Percentiles rank a stretch among this genome's conserved stretches.
Evolutionary conservation across 2,888 invertebrate genomes (phyloP).

Genomic region (Melangyna quadrimaculata): DNA sequence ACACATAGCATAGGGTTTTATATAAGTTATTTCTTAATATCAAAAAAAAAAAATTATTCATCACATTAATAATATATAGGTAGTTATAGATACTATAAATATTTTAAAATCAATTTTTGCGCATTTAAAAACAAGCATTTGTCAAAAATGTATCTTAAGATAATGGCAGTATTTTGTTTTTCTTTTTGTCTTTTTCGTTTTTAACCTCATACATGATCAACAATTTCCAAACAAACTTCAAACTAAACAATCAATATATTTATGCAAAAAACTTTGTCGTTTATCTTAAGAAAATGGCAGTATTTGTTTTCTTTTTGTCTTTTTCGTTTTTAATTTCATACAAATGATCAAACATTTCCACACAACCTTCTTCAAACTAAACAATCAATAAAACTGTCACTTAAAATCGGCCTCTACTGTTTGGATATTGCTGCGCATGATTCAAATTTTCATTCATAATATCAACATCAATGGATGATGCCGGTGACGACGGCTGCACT

Average conservation of each 20-base stretch:
- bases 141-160: neutral
- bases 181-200: no score
- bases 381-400: neutral
- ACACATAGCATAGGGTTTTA: neutral
- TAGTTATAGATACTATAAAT: neutral
- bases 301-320: neutral
- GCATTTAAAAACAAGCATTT: neutral
- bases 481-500: slow-evolving; percentile 43
- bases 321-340: neutral
- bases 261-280: no score
- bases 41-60: slow-evolving; percentile 7
- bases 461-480: slow-evolving; percentile 52
- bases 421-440: slow-evolving; percentile 42
- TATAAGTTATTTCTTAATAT: neutral
- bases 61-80: slow-evolving; percentile 21
- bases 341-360: neutral
- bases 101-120: neutral
- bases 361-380: neutral
- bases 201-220: no score
- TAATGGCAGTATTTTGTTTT: slow-evolving; percentile 35
- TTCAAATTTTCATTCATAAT: slow-evolving; percentile 53
- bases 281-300: no score
- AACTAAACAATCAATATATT: no score
- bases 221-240: no score
- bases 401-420: slow-evolving; percentile 66